Percentiles rank a stretch among this genome's conserved stretches.
phyloP scores from a whole-genome alignment of 2,888 invertebrate genomes.

The Drosophila flavopinicola region DNA sequence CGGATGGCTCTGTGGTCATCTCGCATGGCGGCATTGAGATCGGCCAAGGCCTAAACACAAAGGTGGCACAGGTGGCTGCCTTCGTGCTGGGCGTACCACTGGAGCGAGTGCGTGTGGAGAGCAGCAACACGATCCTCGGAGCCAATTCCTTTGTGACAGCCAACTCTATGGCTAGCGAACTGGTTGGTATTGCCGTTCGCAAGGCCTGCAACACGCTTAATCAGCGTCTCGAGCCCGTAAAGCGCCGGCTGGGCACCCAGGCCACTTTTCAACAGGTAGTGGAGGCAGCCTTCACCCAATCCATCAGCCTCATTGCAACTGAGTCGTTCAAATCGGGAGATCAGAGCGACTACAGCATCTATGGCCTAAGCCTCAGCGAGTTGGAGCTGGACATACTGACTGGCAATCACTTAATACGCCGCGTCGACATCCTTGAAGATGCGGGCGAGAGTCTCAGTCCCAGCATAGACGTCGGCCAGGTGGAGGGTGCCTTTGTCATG shows the following conservation, averaged over 20 bases:
- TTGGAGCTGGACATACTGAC: conserved; percentile 91
- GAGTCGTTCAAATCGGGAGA: conserved; percentile 86
- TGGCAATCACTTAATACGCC: conserved; percentile 88
- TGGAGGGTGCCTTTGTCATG: conserved; percentile 92
- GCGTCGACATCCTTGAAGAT: conserved; percentile 91
- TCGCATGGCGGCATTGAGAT: conserved; percentile 90
- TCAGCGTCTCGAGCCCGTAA: conserved; percentile 87
- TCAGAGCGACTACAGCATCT: conserved; percentile 87
- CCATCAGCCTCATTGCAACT: conserved; percentile 87
- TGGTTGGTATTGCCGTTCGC: conserved; percentile 86
- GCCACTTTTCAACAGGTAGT: conserved; percentile 86
- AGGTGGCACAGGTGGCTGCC: conserved; percentile 91
- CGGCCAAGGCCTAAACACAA: conserved; percentile 90
- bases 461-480: conserved; percentile 90
- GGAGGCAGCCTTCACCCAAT: conserved; percentile 49
- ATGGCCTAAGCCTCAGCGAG: conserved; percentile 88
- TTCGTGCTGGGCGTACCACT: conserved; percentile 87
- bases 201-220: conserved; percentile 88
- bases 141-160: conserved; percentile 85
- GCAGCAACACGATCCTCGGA: conserved; percentile 85
- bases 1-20: conserved; percentile 89
- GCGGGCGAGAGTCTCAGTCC: conserved; percentile 90
- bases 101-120: conserved; percentile 50
- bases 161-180: conserved; percentile 89
- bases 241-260: conserved; percentile 79